Evolutionary conservation across 1,140 invertebrate species (phyloP).

Genomic region (Brachionus koreanus): DNA sequence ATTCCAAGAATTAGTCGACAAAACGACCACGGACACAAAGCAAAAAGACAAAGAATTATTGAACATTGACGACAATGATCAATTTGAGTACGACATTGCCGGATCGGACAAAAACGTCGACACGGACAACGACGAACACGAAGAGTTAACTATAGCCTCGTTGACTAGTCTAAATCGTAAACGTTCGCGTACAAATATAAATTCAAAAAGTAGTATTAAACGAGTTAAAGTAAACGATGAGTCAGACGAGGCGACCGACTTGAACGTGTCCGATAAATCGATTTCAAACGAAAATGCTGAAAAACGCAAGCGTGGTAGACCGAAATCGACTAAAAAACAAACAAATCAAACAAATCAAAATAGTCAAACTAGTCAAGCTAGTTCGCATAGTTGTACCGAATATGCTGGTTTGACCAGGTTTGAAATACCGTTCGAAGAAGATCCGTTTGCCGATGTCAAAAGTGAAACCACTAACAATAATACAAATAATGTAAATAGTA

Average conservation of each 20-base stretch:
- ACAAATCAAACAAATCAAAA: not conserved
- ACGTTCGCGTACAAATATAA: not conserved
- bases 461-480: not conserved
- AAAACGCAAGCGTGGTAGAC: constrained; percentile 14
- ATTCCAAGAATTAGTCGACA: constrained; percentile 19
- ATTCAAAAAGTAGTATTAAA: not conserved
- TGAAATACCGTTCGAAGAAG: constrained; percentile 36
- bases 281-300: not conserved
- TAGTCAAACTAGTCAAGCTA: not conserved
- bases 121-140: not conserved
- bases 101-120: not conserved
- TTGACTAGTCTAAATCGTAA: constrained; percentile 17
- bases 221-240: not conserved
- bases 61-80: not conserved
- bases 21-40: not conserved
- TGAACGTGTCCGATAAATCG: not conserved
- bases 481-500: not conserved
- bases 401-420: constrained; percentile 33
- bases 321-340: constrained; percentile 17
- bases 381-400: not conserved
- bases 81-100: constrained; percentile 24
- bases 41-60: not conserved
- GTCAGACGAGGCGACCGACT: not conserved
- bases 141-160: constrained; percentile 23
- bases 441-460: not conserved